Percentiles rank a stretch among this genome's conserved stretches.
phyloP scores from a whole-genome alignment of 2,113 vertebrate genomes.

The Saccopteryx bilineata region DNA sequence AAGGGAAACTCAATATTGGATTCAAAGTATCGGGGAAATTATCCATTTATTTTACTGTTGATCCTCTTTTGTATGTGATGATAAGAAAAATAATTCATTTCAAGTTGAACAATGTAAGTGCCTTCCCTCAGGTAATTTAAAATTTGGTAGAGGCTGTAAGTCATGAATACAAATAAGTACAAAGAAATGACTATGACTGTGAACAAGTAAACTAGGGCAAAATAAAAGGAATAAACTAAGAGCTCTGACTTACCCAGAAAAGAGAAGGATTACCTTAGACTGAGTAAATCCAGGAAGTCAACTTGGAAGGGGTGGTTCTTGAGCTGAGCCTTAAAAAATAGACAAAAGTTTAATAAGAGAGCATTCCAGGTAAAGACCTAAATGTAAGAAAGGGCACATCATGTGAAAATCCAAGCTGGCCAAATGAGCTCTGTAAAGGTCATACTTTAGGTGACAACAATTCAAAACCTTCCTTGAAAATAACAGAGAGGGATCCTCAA shows the following conservation, averaged over 20 bases:
- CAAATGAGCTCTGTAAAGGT: slow-evolving; percentile 28
- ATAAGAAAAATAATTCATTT: not conserved
- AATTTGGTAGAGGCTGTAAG: slow-evolving; percentile 23
- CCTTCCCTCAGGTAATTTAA: slow-evolving; percentile 32
- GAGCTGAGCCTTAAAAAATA: slow-evolving; percentile 42
- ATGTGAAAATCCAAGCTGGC: not conserved
- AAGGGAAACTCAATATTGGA: slow-evolving; percentile 1
- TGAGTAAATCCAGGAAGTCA: slow-evolving; percentile 46
- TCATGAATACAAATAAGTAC: slow-evolving; percentile 13
- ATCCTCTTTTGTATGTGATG: not conserved
- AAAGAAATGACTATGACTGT: not conserved
- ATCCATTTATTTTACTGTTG: slow-evolving; percentile 34
- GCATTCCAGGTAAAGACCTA: slow-evolving; percentile 19
- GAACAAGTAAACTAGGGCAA: not conserved
- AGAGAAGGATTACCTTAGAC: slow-evolving; percentile 7
- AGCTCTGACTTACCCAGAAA: slow-evolving; percentile 43
- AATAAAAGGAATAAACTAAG: slow-evolving; percentile 53
- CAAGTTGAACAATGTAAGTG: slow-evolving; percentile 31
- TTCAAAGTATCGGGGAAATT: not conserved
- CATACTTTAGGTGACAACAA: slow-evolving; percentile 19
- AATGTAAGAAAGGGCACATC: not conserved
- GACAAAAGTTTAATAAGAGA: not conserved
- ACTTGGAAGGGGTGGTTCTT: slow-evolving; percentile 29
- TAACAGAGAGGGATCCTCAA: slow-evolving; percentile 4
- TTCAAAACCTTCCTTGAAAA: not conserved